These are phyloP conservation scores for Xanthia togata DNA, from an alignment of 2,888 invertebrate genomes.

Conservation along the genomic window DNA sequence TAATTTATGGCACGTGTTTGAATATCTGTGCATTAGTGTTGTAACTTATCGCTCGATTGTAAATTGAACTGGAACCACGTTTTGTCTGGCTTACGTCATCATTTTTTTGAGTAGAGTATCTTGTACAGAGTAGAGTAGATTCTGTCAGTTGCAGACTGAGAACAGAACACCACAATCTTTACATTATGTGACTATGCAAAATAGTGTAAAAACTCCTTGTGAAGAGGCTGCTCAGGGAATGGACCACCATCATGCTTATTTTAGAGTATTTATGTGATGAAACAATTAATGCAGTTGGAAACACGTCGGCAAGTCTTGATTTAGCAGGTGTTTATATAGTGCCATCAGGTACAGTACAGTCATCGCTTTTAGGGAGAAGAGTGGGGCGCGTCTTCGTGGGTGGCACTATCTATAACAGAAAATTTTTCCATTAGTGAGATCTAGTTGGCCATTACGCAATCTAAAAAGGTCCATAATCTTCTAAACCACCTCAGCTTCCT, in stretches of 20 bases:
- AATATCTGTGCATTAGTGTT: constrained; percentile 30
- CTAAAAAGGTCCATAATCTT: neutral
- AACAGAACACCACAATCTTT: neutral
- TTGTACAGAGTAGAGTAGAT: neutral
- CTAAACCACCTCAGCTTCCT: neutral
- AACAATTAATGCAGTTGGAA: neutral
- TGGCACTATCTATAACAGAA: neutral
- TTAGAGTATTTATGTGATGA: too few species aligned
- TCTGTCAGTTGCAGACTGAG: neutral
- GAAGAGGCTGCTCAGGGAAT: neutral
- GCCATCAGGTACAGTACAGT: too few species aligned
- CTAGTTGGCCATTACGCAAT: too few species aligned
- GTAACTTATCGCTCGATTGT: constrained; percentile 49
- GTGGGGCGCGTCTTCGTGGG: too few species aligned
- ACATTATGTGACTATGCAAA: neutral
- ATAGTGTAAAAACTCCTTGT: neutral
- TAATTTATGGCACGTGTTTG: constrained; percentile 39
- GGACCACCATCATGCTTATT: neutral
- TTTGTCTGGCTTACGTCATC: constrained; percentile 16
- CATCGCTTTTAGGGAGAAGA: too few species aligned
- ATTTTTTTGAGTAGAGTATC: neutral
- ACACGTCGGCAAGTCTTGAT: neutral
- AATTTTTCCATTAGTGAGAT: neutral
- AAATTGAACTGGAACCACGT: constrained; percentile 36
- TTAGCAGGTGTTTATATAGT: neutral